Evolutionary conservation across 2,888 invertebrate species (phyloP).

Genomic region (Malacosoma neustria): DNA sequence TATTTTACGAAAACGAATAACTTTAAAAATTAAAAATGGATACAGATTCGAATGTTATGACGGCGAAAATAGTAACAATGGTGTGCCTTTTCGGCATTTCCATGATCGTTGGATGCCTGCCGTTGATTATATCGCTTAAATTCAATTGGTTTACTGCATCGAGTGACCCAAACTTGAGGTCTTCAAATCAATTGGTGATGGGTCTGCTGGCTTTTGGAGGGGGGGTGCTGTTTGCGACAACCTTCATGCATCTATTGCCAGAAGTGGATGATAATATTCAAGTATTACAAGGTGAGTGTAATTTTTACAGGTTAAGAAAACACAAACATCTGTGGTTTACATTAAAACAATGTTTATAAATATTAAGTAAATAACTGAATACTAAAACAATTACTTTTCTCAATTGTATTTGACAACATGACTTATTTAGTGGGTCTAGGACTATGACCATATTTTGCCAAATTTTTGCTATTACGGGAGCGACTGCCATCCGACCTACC

Average conservation of each 20-base stretch:
- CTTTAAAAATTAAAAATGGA: slow-evolving; percentile 28
- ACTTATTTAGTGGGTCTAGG: too few species aligned
- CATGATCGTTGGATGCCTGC: slow-evolving; percentile 82
- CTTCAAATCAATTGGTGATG: slow-evolving; percentile 70
- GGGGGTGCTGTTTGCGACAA: slow-evolving; percentile 87
- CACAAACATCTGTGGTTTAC: too few species aligned
- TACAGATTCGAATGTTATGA: slow-evolving; percentile 57
- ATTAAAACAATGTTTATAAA: too few species aligned
- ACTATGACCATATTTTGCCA: too few species aligned
- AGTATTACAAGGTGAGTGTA: slow-evolving; percentile 66
- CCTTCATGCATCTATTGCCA: slow-evolving; percentile 87
- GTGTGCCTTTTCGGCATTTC: slow-evolving; percentile 84
- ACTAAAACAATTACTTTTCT: too few species aligned
- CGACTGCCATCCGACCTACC: too few species aligned
- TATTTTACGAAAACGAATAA: slow-evolving; percentile 13
- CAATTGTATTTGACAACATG: too few species aligned
- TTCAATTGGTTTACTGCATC: slow-evolving; percentile 76
- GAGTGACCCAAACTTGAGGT: slow-evolving; percentile 50
- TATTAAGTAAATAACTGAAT: too few species aligned
- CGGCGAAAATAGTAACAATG: slow-evolving; percentile 88
- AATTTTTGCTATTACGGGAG: too few species aligned
- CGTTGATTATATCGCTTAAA: slow-evolving; percentile 80
- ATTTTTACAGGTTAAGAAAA: too few species aligned
- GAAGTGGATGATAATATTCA: slow-evolving; percentile 84
- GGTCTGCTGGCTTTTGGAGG: slow-evolving; percentile 86